Evolutionary conservation across 92 coral and sea anemone species (phyloP).

Genomic region (Zoanthus gigantus): DNA sequence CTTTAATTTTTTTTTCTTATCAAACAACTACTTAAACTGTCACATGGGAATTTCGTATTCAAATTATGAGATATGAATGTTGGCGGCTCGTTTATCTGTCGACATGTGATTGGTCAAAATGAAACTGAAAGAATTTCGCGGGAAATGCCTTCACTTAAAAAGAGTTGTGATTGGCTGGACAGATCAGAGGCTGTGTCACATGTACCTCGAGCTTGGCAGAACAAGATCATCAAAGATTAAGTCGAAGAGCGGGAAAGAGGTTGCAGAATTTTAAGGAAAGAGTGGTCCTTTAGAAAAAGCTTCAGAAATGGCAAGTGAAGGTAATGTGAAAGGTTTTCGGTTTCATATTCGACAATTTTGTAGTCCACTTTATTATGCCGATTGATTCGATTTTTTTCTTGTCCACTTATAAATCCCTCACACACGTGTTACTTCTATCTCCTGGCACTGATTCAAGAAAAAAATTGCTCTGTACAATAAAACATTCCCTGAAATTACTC

Average conservation of each 20-base stretch:
- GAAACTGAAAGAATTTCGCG: slow-evolving; percentile 20
- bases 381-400: neutral
- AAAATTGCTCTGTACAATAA: neutral
- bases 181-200: neutral
- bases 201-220: neutral
- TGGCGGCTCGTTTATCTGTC: neutral
- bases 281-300: neutral
- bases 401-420: neutral
- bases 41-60: neutral
- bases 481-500: neutral
- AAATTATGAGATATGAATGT: neutral
- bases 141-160: neutral
- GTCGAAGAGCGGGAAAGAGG: neutral
- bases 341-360: neutral
- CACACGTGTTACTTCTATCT: neutral
- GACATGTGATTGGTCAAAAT: slow-evolving; percentile 9
- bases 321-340: slow-evolving; percentile 65
- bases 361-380: neutral
- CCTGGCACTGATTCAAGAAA: neutral
- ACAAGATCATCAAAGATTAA: neutral
- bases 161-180: slow-evolving; percentile 32
- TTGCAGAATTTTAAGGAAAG: neutral
- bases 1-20: neutral
- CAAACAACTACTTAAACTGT: neutral
- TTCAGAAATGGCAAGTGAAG: slow-evolving; percentile 68